Evolutionary conservation across 2,888 invertebrate genomes (phyloP), one percentile per base, ranked within the genome.

Genomic region (Tortrix viridana): DNA sequence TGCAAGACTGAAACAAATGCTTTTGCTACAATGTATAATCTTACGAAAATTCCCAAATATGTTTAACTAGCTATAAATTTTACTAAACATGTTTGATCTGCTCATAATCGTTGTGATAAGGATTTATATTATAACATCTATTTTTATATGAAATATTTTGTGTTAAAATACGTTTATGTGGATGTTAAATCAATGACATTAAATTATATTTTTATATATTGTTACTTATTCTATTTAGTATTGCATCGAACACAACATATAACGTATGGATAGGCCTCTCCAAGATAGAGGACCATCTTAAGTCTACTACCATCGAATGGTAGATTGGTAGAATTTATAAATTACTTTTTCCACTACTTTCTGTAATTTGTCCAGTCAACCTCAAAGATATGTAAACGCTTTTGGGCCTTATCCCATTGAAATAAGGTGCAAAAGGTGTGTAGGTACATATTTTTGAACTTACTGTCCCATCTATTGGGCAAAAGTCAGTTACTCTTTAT

Each of bases 101-200:
- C 76, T 79, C 72, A 77, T 72, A 66, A 65, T 70, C 53, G 69
- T 75, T 79, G 80, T 79, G 79, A 82, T 82, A 80, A 48, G 67
- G 61, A 73, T 32, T 32, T 32, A 71, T 49, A 73, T 71, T 68
- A 71, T 77, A 76, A 79, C 77, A 76, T 72, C 77, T 80, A 79
- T 81, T 82, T 83, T 85, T 85, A 77, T 84, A 83, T 74, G 77
- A 74, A 71, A 62, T 77, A 78, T 78, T 80, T 84, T 74, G 75
- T 73, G 80, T 80, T 74, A 80, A 43, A 43, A 48, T 43, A 60
- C 54, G 22, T 83, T 85, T 80, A 82, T 82, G 81, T 80, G 55
- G 77, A 80, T 84, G 85, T 86, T 86, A 72, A 76, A 81, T 79
- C 73, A 71, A 77, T 75, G 75, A 77, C 73, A 85, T 83, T 86